Conservation (phyloP, 2,797 vertebrate genomes). For the Danio aesculapii region DNA sequence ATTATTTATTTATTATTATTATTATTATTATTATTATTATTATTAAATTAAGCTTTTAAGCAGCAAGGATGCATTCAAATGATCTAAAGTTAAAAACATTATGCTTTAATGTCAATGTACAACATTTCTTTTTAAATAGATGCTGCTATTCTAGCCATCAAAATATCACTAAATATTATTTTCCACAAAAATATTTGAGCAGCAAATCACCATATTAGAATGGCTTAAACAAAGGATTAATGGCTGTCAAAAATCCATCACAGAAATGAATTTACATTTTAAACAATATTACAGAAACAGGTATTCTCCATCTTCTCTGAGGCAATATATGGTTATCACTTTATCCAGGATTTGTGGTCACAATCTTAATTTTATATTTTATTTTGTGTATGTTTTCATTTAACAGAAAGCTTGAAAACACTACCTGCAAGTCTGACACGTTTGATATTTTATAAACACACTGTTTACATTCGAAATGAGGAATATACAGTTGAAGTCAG, state of each 20-base stretch:
- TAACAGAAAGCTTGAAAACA: slow-evolving; percentile 8
- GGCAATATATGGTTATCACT: background rate
- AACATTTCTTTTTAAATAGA: too few relatives aligned
- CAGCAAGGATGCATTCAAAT: too few relatives aligned
- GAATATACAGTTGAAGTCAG: too few relatives aligned
- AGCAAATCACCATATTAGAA: background rate
- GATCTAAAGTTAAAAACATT: too few relatives aligned
- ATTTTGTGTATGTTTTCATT: background rate
- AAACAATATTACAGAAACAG: background rate
- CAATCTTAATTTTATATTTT: background rate
- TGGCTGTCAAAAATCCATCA: background rate
- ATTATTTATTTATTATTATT: too few relatives aligned
- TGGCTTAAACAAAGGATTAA: background rate
- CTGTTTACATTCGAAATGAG: slow-evolving; percentile 60
- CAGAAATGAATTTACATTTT: background rate
- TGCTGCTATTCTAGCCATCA: too few relatives aligned
- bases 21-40: too few relatives aligned
- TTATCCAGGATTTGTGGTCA: background rate
- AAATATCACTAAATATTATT: too few relatives aligned
- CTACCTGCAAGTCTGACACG: background rate
- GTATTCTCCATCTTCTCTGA: background rate
- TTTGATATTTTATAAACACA: slow-evolving; percentile 17
- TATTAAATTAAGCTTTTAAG: background rate
- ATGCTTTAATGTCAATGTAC: too few relatives aligned
- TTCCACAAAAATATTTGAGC: too few relatives aligned